These are phyloP conservation scores for Oligia latruncula DNA, from an alignment of 2,888 invertebrate species.

Conservation along the genomic window DNA sequence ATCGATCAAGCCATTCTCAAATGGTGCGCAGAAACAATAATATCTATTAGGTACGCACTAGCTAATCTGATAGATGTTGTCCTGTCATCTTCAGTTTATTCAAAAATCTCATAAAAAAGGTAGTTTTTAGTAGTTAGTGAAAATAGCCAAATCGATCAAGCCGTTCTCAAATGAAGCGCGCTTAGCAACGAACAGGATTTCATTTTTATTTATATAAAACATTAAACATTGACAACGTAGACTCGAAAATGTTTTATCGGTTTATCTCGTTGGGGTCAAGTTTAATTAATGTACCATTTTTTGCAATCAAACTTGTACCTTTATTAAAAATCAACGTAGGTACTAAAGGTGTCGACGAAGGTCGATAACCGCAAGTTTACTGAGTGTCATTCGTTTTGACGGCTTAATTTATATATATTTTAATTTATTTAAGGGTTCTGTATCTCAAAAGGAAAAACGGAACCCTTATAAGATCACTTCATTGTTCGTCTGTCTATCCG, in stretches of 20 bases:
- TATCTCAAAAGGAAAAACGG: too few relatives aligned
- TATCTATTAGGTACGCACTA: not conserved
- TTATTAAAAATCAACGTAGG: not conserved
- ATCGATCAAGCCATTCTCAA: not conserved
- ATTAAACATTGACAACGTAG: not conserved
- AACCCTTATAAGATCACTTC: too few relatives aligned
- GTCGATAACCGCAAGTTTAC: constrained; percentile 14
- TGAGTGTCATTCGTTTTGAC: not conserved
- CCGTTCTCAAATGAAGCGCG: not conserved
- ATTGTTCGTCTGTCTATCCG: too few relatives aligned
- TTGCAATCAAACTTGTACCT: constrained; percentile 9
- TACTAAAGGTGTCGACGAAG: not conserved
- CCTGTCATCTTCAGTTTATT: not conserved
- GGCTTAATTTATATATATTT: too few relatives aligned
- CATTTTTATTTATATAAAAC: not conserved
- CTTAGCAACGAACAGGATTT: not conserved
- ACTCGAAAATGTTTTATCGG: not conserved
- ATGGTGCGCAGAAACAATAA: not conserved
- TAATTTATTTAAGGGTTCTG: not conserved
- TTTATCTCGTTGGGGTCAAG: constrained; percentile 3
- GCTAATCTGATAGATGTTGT: not conserved
- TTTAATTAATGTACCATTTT: constrained; percentile 13
- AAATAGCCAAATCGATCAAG: not conserved
- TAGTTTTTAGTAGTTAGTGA: too few relatives aligned
- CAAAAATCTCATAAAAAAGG: not conserved